Conservation (phyloP, 2,888 invertebrate species). For the Camponotus fellah region DNA sequence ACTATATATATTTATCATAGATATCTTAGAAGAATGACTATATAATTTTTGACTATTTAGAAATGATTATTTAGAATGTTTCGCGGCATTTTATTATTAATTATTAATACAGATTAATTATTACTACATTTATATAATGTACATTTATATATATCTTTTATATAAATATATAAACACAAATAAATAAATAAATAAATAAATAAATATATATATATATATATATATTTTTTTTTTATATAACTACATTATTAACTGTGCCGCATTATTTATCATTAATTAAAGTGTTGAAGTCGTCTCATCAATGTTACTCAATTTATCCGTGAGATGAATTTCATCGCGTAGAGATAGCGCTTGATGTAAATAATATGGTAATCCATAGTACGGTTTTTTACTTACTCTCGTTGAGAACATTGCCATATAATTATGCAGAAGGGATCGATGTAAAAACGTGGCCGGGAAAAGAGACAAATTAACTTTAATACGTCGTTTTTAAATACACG, state of each 20-base stretch:
- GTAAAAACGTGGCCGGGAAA: not conserved
- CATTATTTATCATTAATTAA: not conserved
- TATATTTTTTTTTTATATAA: too few relatives aligned
- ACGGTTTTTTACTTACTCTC: slow-evolving; percentile 5
- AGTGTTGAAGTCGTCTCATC: not conserved
- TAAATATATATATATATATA: too few relatives aligned
- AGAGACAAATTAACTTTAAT: slow-evolving; percentile 2
- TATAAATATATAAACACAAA: too few relatives aligned
- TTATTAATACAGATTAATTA: not conserved
- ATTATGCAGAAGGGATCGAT: not conserved
- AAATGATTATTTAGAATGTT: not conserved
- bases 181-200: too few relatives aligned
- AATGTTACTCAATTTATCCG: not conserved
- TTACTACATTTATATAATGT: not conserved
- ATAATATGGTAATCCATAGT: not conserved
- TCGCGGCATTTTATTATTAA: not conserved
- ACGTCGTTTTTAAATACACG: slow-evolving; percentile 24
- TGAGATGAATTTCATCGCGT: not conserved
- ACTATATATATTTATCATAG: not conserved
- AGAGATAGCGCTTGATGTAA: slow-evolving; percentile 9
- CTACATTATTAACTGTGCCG: not conserved
- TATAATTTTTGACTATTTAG: not conserved
- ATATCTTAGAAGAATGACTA: not conserved
- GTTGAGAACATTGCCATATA: not conserved
- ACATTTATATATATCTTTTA: too few relatives aligned